Conservation (phyloP, 2,113 vertebrate species). For the Felis catus region DNA sequence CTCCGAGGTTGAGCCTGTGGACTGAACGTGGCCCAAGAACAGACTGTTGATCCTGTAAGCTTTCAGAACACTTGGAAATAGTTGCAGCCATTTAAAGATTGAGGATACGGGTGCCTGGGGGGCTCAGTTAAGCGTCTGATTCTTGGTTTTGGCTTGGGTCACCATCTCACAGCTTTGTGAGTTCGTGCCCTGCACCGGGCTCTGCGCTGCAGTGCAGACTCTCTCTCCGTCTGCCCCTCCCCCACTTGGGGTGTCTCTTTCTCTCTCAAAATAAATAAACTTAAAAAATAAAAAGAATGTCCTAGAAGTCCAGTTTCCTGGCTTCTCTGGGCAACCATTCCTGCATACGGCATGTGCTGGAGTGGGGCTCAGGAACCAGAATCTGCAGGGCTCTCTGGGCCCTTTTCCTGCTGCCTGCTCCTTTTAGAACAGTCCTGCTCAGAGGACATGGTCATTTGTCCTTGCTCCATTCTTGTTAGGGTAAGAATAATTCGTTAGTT, state of each 20-base stretch:
- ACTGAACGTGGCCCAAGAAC: no score
- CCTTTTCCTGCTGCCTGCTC: no score
- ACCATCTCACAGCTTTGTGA: background rate
- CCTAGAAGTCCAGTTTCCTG: background rate
- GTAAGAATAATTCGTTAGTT: background rate
- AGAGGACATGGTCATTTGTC: rapidly evolving
- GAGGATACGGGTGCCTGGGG: background rate
- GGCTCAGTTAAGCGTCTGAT: background rate
- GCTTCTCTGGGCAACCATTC: background rate
- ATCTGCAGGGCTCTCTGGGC: background rate
- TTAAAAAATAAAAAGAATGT: background rate
- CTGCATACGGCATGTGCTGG: no score
- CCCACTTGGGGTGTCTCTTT: background rate
- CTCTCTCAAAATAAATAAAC: background rate
- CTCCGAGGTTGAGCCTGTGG: background rate
- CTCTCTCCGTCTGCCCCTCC: background rate
- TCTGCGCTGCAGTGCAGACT: background rate
- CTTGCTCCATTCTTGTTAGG: background rate
- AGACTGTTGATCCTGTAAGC: background rate
- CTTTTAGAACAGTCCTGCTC: background rate
- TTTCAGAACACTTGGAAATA: background rate
- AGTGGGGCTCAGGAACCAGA: background rate
- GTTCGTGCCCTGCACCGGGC: background rate
- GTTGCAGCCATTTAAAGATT: background rate
- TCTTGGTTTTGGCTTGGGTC: background rate